Evolutionary conservation across 2,797 vertebrate species (phyloP).

Genomic region (Hydrophis major): DNA sequence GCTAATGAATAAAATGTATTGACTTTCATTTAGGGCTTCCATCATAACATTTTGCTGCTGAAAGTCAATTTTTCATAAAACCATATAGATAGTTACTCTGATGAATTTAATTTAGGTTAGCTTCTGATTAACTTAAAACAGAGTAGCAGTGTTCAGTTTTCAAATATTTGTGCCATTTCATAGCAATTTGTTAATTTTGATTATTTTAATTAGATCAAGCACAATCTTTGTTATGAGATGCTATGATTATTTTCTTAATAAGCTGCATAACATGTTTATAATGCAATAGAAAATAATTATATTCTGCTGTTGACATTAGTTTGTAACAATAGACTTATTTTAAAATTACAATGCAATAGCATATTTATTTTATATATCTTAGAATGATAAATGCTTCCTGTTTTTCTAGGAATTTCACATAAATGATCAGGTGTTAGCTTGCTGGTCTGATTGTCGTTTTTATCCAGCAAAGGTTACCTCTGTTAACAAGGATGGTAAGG

Average conservation of each 20-base stretch:
- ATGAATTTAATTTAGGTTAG: neutral
- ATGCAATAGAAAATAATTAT: neutral
- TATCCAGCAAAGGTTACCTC: conserved; percentile 92
- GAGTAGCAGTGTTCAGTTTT: neutral
- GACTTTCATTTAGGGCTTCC: neutral
- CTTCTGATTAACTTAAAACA: neutral
- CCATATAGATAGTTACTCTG: neutral
- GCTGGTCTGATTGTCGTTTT: conserved; percentile 96
- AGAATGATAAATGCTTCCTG: conserved; percentile 31
- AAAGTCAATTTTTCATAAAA: neutral
- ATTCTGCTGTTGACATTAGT: neutral
- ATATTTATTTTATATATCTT: neutral
- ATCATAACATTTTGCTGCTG: neutral
- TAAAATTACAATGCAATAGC: neutral
- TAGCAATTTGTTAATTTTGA: neutral
- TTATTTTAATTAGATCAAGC: neutral
- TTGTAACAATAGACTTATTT: neutral
- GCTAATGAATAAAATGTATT: neutral
- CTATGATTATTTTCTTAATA: neutral
- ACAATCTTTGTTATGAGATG: neutral
- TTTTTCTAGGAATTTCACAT: conserved; percentile 84
- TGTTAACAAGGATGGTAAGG: conserved; percentile 92
- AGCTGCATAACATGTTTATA: neutral
- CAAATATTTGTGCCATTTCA: neutral
- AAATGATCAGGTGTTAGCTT: conserved; percentile 91